phyloP scores from a whole-genome alignment of 2,797 vertebrate species.

The Martes flavigula region DNA sequence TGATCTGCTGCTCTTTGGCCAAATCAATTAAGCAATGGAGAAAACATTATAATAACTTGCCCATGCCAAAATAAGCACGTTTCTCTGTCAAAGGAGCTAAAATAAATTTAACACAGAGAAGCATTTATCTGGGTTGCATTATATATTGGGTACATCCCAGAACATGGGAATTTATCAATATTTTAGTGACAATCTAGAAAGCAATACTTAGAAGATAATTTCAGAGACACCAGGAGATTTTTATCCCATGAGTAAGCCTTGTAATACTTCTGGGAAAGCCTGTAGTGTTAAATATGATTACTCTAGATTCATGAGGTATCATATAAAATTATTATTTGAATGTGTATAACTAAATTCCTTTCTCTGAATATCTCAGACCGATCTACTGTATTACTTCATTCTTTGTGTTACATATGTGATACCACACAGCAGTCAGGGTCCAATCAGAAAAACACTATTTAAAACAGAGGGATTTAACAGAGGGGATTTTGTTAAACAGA shows the following conservation, averaged over 20 bases:
- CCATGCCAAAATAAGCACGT: background rate
- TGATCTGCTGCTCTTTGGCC: background rate
- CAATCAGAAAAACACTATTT: background rate
- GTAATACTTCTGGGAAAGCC: conserved; percentile 27
- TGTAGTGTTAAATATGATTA: conserved; percentile 32
- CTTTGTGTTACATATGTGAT: conserved; percentile 5
- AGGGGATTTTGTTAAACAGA: background rate
- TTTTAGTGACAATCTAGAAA: conserved; percentile 35
- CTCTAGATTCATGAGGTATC: conserved; percentile 11
- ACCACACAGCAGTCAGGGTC: background rate
- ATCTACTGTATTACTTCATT: background rate
- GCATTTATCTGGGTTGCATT: background rate
- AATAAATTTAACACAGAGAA: background rate
- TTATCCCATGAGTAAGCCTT: background rate
- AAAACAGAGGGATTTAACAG: background rate
- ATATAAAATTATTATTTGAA: conserved; percentile 34
- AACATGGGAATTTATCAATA: background rate
- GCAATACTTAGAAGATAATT: conserved; percentile 13
- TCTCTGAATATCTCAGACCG: conserved; percentile 30
- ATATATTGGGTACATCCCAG: conserved; percentile 7
- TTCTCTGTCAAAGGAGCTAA: background rate
- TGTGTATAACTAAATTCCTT: background rate
- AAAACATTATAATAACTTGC: background rate
- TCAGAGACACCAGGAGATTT: conserved; percentile 35
- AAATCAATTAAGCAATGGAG: conserved; percentile 30